Base-by-base conservation (phyloP, 2,888 invertebrate genomes). In the Lampropteryx suffumata region DNA sequence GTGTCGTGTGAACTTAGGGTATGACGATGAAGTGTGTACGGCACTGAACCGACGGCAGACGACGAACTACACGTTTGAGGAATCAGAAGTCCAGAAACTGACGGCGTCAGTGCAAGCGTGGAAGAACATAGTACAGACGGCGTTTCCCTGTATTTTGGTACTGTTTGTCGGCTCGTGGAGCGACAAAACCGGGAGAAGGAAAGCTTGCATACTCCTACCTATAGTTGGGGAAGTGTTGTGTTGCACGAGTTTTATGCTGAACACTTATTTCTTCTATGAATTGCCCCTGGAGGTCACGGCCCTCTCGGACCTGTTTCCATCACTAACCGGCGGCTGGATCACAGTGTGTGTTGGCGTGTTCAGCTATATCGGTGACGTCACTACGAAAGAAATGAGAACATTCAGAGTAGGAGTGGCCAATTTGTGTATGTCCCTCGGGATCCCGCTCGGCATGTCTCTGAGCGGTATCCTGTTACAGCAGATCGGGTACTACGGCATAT, bases 1-100 rank as follows among this genome's bases (percentile, higher is more conserved):
- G 1, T 96, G 96, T 75, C 88, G 96, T 47, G 96, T 96, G 14
- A 96, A 96, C 75, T 90, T 96, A 71, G 92, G 91, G 0, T 96
- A 95, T 64, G 91, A 94, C 21, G 92, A 93, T 51, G 92, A 93
- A 69, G 92, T 96, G 24, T 96, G 96, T 74, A 92, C 93, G 59
- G 95, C 96, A 0, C 79, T 96, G 29, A 94, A 95, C 11, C 91
- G 92, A 39, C 91, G 96, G 61, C 92, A 95, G 67, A 96, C 95
- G 9, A 92, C 92, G 37, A 94, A 94, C 68, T 94, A 92, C 69
- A 93, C 93, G 0, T 68, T 79, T 37, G 92, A 95, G 71, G 94
- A 94, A 66, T 85, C 91, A 4, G 91, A 92, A 57, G 93, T 94
- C 0, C 92, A 92, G 59, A 92, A 92, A 61, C 71, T 92, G 57